Conservation (phyloP, 2,113 vertebrate species). For the Atractosteus spatula region DNA sequence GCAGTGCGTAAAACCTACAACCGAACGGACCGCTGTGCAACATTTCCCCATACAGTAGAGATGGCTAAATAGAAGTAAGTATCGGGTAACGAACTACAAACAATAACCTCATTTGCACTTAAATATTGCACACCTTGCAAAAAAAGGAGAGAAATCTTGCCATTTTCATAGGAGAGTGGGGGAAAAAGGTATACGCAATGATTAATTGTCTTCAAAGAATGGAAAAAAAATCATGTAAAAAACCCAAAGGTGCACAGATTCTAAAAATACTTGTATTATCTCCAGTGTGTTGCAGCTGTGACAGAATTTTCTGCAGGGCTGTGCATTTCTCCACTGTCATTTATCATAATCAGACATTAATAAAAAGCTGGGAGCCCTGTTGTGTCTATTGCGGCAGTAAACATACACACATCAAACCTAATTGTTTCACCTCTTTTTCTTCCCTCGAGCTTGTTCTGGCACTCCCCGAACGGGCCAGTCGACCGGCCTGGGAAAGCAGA, state of each 20-base stretch:
- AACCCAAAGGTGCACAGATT: conserved; percentile 35
- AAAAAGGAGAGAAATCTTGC: conserved; percentile 21
- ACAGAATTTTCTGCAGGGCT: conserved; percentile 43
- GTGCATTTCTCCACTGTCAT: conserved; percentile 57
- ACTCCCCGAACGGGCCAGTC: conserved; percentile 14
- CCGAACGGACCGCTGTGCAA: too few species aligned
- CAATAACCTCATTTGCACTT: conserved; percentile 32
- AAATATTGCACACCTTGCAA: conserved; percentile 29
- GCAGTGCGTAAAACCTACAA: too few species aligned
- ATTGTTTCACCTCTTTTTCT: conserved; percentile 40
- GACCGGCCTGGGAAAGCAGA: neutral
- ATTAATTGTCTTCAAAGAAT: conserved; percentile 52
- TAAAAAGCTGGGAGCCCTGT: conserved; percentile 59
- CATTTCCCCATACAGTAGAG: too few species aligned
- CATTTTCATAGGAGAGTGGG: neutral
- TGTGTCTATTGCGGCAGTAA: conserved; percentile 51
- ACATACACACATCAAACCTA: conserved; percentile 54
- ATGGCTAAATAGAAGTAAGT: too few species aligned
- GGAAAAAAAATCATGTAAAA: conserved; percentile 17
- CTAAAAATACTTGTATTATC: conserved; percentile 56
- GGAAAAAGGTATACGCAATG: conserved; percentile 27
- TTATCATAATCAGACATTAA: conserved; percentile 78
- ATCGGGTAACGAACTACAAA: conserved; percentile 22
- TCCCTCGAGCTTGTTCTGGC: conserved; percentile 15
- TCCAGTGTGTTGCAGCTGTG: conserved; percentile 61